A percentile compares a stretch with the other conserved stretches of the same genome.
Conservation (phyloP, 2,797 vertebrate genomes). For the Notolepis coatsorum region DNA sequence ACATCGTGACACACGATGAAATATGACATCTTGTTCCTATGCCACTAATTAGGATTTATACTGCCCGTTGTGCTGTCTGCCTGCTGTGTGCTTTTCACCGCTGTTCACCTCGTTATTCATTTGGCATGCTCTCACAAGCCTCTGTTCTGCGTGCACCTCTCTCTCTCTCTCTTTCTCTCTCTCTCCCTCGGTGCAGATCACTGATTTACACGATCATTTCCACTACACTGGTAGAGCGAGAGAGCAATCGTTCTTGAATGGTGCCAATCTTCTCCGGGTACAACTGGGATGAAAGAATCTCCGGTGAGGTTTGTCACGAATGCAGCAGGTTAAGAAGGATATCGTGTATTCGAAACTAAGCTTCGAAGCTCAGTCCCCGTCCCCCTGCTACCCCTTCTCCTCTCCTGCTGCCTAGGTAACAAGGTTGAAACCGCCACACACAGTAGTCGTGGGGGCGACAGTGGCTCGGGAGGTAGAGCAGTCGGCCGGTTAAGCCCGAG, state of each 20-base stretch:
- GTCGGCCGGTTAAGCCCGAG: no score
- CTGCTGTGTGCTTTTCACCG: not conserved
- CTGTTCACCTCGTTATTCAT: not conserved
- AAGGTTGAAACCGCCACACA: no score
- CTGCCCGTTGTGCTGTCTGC: not conserved
- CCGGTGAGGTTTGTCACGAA: no score
- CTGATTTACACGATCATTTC: no score
- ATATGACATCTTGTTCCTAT: not conserved
- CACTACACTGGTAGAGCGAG: no score
- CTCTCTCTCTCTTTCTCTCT: not conserved
- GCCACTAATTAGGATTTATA: constrained; percentile 6
- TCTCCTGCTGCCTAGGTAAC: no score
- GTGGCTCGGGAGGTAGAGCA: no score
- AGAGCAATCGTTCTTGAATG: not conserved
- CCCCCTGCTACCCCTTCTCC: no score
- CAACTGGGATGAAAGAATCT: not conserved
- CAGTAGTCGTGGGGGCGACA: no score
- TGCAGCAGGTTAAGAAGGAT: no score
- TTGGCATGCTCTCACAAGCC: not conserved
- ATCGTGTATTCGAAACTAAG: no score
- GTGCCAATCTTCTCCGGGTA: not conserved
- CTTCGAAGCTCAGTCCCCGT: no score
- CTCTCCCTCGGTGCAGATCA: not conserved
- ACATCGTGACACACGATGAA: not conserved
- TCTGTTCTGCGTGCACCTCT: not conserved